These are phyloP conservation scores for Emmelina monodactyla DNA, from an alignment of 2,888 invertebrate genomes.

Conservation along the genomic window DNA sequence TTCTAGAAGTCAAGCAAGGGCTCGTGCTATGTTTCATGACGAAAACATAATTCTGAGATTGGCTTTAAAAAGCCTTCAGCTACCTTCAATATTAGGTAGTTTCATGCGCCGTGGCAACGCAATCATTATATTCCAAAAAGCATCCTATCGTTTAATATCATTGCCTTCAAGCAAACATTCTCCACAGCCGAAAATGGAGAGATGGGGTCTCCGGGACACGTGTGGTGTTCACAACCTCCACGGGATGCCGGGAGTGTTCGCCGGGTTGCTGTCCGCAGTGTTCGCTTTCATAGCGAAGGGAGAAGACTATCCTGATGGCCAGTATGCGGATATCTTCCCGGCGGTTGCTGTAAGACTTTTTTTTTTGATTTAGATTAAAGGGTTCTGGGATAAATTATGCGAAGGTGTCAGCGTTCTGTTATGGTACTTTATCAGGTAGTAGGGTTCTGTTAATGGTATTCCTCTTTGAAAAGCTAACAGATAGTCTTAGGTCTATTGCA, in stretches of 20 bases:
- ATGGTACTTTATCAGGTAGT: background rate
- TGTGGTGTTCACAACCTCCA: conserved; percentile 97
- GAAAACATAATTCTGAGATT: no score
- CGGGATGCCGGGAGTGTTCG: conserved; percentile 91
- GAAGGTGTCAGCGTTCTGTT: background rate
- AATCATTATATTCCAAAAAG: no score
- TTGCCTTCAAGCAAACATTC: conserved; percentile 1
- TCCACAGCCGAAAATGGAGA: conserved; percentile 68
- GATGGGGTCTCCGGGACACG: conserved; percentile 77
- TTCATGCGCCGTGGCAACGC: no score
- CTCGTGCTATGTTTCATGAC: no score
- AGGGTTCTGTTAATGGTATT: no score
- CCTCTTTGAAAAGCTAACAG: no score
- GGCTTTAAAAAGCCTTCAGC: no score
- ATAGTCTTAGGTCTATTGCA: no score
- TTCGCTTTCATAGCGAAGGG: conserved; percentile 76
- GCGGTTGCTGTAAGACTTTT: no score
- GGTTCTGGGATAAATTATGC: background rate
- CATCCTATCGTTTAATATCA: no score
- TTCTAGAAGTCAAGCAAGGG: no score
- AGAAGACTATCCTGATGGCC: conserved; percentile 70
- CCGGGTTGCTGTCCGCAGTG: conserved; percentile 80
- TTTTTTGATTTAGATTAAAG: conserved; percentile 11
- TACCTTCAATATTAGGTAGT: no score
- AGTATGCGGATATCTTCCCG: conserved; percentile 35